phyloP scores from a whole-genome alignment of 1,140 invertebrate genomes.

The Drosophila rhopaloa region DNA sequence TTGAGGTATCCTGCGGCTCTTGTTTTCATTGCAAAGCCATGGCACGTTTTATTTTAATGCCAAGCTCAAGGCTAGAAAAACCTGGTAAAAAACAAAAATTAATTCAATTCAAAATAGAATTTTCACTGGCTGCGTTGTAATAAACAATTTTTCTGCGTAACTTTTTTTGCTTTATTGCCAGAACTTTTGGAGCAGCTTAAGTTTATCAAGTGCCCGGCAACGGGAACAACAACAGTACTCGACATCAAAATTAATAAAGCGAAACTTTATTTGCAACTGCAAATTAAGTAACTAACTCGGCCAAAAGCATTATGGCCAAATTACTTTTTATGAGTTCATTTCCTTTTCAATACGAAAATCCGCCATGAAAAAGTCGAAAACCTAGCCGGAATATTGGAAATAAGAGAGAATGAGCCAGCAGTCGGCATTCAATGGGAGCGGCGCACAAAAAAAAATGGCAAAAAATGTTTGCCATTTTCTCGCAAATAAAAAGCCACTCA shows the following conservation, averaged over 20 bases:
- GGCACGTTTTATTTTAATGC: constrained; percentile 49
- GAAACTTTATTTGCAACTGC: constrained; percentile 83
- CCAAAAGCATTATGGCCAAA: constrained; percentile 80
- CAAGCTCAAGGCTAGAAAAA: constrained; percentile 31
- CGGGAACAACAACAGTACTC: constrained; percentile 48
- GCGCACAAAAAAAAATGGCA: constrained; percentile 36
- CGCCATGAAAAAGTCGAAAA: constrained; percentile 30
- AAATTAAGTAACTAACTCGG: constrained; percentile 82
- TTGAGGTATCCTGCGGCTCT: constrained; percentile 19
- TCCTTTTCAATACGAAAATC: constrained; percentile 73
- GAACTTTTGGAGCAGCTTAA: constrained; percentile 44
- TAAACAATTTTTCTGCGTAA: constrained; percentile 48
- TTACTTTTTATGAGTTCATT: constrained; percentile 83
- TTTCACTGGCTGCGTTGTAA: constrained; percentile 27
- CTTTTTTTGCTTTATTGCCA: constrained; percentile 61
- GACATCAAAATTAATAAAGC: constrained; percentile 80
- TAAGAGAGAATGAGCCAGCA: constrained; percentile 29
- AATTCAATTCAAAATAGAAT: constrained; percentile 55
- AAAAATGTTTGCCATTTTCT: constrained; percentile 69
- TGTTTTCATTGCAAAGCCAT: constrained; percentile 21
- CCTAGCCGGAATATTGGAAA: constrained; percentile 35
- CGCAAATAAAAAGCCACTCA: constrained; percentile 81
- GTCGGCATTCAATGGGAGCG: constrained; percentile 5
- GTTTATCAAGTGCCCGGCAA: constrained; percentile 65
- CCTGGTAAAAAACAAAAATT: constrained; percentile 7